Conservation (phyloP, 2,888 invertebrate species). For the Drosophila setosimentum region DNA sequence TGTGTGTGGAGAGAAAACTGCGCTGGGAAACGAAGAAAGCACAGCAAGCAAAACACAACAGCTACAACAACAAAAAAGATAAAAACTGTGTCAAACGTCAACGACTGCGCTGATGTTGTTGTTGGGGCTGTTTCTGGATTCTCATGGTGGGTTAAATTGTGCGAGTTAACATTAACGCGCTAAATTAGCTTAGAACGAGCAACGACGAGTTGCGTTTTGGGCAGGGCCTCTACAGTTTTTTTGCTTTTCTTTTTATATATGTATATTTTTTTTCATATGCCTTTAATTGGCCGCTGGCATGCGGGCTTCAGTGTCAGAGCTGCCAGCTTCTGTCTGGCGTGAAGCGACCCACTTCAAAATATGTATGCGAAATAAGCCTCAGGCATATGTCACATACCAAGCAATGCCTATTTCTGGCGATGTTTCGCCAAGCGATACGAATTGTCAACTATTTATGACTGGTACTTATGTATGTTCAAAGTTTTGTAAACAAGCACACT, state of each 20-base stretch:
- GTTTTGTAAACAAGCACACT: conserved; percentile 52
- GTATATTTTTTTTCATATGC: conserved; percentile 2
- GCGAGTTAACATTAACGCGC: conserved; percentile 75
- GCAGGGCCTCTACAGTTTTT: conserved; percentile 33
- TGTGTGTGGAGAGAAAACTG: conserved; percentile 53
- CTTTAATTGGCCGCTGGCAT: conserved; percentile 64
- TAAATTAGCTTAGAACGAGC: conserved; percentile 76
- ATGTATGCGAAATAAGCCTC: conserved; percentile 22
- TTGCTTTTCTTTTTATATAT: conserved; percentile 7
- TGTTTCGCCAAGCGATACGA: conserved; percentile 39
- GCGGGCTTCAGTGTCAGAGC: conserved; percentile 44
- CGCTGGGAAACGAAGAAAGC: conserved; percentile 58
- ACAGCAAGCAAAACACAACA: conserved; percentile 30
- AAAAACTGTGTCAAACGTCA: conserved; percentile 76
- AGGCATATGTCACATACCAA: conserved; percentile 39
- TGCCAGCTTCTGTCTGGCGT: conserved; percentile 35
- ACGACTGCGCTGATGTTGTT: conserved; percentile 55
- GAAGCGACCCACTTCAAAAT: conserved; percentile 7
- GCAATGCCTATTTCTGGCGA: conserved; percentile 70
- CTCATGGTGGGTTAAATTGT: conserved; percentile 66
- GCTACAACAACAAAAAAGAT: conserved; percentile 3
- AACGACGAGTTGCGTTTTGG: conserved; percentile 32
- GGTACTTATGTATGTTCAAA: conserved; percentile 35
- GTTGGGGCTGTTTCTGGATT: conserved; percentile 40
- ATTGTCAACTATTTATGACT: conserved; percentile 47